Conservation (phyloP, 1,140 invertebrate species). For the Tenebrio molitor region DNA sequence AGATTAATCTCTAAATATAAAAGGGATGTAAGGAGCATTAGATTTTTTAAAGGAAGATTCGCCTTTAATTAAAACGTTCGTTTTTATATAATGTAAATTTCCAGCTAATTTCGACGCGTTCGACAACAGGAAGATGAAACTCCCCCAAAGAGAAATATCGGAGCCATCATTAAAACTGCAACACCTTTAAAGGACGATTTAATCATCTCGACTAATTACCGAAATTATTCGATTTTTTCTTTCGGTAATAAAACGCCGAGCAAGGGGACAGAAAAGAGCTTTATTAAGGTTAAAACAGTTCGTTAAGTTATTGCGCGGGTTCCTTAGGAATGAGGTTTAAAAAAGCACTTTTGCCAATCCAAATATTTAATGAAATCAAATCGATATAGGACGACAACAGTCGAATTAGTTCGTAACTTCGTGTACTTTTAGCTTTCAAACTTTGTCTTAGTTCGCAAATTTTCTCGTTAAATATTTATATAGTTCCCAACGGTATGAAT, state of each 20-base stretch:
- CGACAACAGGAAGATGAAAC: constrained; percentile 25
- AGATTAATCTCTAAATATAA: constrained; percentile 34
- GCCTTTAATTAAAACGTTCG: constrained; percentile 21
- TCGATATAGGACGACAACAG: constrained; percentile 31
- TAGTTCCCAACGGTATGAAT: constrained; percentile 19
- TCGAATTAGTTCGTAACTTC: constrained; percentile 29
- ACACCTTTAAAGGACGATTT: constrained; percentile 15
- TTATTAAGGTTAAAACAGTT: constrained; percentile 14
- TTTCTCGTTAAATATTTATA: constrained; percentile 39
- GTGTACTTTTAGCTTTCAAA: constrained; percentile 14
- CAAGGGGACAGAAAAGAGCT: neutral
- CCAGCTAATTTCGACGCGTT: neutral
- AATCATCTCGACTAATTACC: constrained; percentile 14
- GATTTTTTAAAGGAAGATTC: constrained; percentile 16
- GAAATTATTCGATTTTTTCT: constrained; percentile 28
- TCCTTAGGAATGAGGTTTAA: neutral
- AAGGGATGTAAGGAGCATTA: neutral
- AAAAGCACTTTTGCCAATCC: constrained; percentile 18
- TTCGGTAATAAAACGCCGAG: constrained; percentile 1
- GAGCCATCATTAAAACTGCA: constrained; percentile 3
- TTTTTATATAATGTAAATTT: constrained; percentile 35
- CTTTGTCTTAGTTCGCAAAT: constrained; percentile 35
- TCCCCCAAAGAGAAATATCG: constrained; percentile 18
- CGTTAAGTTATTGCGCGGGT: too few relatives aligned
- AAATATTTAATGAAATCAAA: constrained; percentile 41